A percentile compares a stretch with the other conserved stretches of the same genome.
Evolutionary conservation across 2,888 invertebrate species (phyloP).

Genomic region (Odontocerum albicorne): DNA sequence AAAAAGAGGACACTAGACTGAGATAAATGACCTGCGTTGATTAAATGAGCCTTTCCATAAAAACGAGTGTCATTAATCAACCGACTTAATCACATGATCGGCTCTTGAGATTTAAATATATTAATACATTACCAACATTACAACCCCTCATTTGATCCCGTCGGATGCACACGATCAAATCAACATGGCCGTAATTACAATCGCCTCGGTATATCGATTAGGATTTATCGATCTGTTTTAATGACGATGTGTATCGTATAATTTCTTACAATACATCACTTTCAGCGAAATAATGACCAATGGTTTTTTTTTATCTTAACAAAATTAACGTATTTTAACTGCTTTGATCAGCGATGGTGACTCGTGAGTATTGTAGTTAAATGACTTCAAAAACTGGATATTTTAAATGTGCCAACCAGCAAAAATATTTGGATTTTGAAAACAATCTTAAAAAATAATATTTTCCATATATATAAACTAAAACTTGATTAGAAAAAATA

Average conservation of each 20-base stretch:
- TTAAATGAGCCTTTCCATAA: conserved; percentile 24
- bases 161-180: conserved; percentile 20
- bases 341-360: too few species aligned
- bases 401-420: too few species aligned
- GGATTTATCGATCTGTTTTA: conserved; percentile 28
- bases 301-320: conserved; percentile 21
- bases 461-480: too few species aligned
- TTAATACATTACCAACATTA: conserved; percentile 15
- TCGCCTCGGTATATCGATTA: conserved; percentile 24
- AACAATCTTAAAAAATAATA: too few species aligned
- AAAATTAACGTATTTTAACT: conserved; percentile 15
- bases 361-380: too few species aligned
- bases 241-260: conserved; percentile 30
- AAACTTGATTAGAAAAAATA: too few species aligned
- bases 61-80: conserved; percentile 25
- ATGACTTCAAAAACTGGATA: too few species aligned
- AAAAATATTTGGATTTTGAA: too few species aligned
- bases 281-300: conserved; percentile 21
- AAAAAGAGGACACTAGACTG: conserved; percentile 23
- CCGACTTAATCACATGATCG: conserved; percentile 20
- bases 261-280: conserved; percentile 36
- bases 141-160: conserved; percentile 11
- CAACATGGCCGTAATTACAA: conserved; percentile 15
- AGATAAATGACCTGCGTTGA: conserved; percentile 23
- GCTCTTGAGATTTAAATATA: conserved; percentile 25